These are phyloP conservation scores for Blastobasis adustella DNA, from an alignment of 2,888 invertebrate genomes.

Conservation along the genomic window DNA sequence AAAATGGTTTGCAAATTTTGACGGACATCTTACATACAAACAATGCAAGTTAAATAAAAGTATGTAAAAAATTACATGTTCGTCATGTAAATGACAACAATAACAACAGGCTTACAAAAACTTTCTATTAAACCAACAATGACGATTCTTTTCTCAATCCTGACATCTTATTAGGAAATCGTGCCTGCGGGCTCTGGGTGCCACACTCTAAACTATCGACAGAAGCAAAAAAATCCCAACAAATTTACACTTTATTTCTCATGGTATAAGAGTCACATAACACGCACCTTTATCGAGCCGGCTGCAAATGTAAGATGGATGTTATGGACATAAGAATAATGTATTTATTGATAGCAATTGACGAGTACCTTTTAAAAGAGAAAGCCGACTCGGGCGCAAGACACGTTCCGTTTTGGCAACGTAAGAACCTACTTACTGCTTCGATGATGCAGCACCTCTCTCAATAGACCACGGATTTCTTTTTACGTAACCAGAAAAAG, in stretches of 20 bases:
- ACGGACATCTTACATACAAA: background rate
- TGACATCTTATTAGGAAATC: conserved; percentile 2
- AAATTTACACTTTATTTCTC: background rate
- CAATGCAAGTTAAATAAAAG: too few relatives aligned
- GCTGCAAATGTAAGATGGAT: background rate
- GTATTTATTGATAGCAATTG: conserved; percentile 6
- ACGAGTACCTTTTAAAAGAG: conserved; percentile 24
- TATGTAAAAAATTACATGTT: background rate
- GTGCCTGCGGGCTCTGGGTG: background rate
- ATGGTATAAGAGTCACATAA: background rate
- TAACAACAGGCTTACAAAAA: background rate
- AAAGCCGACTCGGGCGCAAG: conserved; percentile 25
- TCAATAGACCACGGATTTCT: conserved; percentile 8
- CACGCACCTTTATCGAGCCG: background rate
- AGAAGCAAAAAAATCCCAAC: background rate
- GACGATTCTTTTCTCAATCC: background rate
- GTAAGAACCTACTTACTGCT: conserved; percentile 12
- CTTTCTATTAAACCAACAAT: conserved; percentile 4
- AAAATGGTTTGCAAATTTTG: background rate
- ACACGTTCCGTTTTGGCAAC: conserved; percentile 30
- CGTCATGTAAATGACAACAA: background rate
- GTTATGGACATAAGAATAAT: conserved; percentile 1
- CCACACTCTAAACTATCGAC: background rate
- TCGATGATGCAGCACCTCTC: conserved; percentile 2
- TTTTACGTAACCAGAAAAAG: conserved; percentile 2